Percentiles rank a stretch among this genome's conserved stretches.
Evolutionary conservation across 2,888 invertebrate species (phyloP).

Genomic region (Ochropleura plecta): DNA sequence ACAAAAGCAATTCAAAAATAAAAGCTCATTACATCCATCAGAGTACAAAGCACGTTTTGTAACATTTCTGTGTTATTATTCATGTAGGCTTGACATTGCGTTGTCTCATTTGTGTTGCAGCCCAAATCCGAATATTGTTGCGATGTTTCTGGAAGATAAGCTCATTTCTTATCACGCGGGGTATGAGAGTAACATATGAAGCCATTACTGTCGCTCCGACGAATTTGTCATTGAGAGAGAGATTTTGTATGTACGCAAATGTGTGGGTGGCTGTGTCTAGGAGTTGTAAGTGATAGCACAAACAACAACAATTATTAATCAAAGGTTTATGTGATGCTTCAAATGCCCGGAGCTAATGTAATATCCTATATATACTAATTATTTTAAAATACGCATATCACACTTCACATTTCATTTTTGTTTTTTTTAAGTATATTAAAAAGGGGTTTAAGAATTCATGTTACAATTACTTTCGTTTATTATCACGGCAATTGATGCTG

Average conservation of each 20-base stretch:
- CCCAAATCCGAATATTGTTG: conserved; percentile 73
- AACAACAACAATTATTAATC: conserved; percentile 37
- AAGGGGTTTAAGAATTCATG: no score
- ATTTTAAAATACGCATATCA: no score
- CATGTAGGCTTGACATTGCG: conserved; percentile 17
- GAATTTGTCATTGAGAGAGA: conserved; percentile 67
- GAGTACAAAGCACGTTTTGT: conserved; percentile 12
- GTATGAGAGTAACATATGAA: conserved; percentile 74
- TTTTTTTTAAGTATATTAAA: no score
- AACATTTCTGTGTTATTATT: conserved; percentile 25
- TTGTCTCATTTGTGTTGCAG: conserved; percentile 70
- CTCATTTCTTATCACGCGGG: conserved; percentile 79
- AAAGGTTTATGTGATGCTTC: not conserved
- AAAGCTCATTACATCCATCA: not conserved
- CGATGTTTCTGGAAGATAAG: conserved; percentile 80
- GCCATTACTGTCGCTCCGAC: conserved; percentile 71
- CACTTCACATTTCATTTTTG: no score
- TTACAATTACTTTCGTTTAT: no score
- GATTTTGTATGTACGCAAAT: conserved; percentile 47
- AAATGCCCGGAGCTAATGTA: no score
- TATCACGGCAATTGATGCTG: no score
- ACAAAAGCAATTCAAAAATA: not conserved
- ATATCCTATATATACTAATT: no score
- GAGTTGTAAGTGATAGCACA: conserved; percentile 24
- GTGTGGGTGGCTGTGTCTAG: conserved; percentile 3